Conservation (phyloP, 2,888 invertebrate species). For the Pyrrhosoma nymphula region DNA sequence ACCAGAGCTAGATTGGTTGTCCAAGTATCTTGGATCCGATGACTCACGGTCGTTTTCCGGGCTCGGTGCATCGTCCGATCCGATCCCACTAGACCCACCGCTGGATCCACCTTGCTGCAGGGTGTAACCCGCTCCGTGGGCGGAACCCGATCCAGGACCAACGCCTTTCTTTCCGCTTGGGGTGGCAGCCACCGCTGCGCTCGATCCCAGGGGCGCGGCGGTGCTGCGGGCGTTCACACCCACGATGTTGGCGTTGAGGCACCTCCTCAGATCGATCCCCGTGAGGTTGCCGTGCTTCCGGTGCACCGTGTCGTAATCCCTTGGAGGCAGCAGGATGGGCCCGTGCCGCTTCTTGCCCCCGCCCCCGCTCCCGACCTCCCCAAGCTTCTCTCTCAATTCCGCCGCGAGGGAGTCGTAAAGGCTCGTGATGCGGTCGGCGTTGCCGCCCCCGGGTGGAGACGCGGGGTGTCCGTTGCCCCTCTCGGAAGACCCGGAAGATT, state of each 20-base stretch:
- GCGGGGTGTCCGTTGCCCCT: slow-evolving; percentile 67
- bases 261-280: slow-evolving; percentile 86
- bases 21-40: slow-evolving; percentile 78
- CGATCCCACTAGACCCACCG: slow-evolving; percentile 93
- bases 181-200: slow-evolving; percentile 75
- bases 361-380: slow-evolving; percentile 76
- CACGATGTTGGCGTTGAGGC: slow-evolving; percentile 86
- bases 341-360: slow-evolving; percentile 77
- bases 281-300: slow-evolving; percentile 87
- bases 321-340: slow-evolving; percentile 93
- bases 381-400: slow-evolving; percentile 89
- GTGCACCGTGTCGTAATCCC: slow-evolving; percentile 96
- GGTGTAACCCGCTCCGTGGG: slow-evolving; percentile 56
- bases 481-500: slow-evolving; percentile 73
- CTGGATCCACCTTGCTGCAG: slow-evolving; percentile 80
- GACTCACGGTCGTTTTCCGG: slow-evolving; percentile 82
- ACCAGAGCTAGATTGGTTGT: slow-evolving; percentile 84
- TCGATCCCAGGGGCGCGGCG: slow-evolving; percentile 74
- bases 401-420: slow-evolving; percentile 95
- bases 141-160: slow-evolving; percentile 68
- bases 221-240: slow-evolving; percentile 75
- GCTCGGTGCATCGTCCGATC: slow-evolving; percentile 91
- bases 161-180: slow-evolving; percentile 78
- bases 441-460: slow-evolving; percentile 86
- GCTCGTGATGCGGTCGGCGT: slow-evolving; percentile 82